phyloP scores from a whole-genome alignment of 2,888 invertebrate species.

The Apamea sordens region DNA sequence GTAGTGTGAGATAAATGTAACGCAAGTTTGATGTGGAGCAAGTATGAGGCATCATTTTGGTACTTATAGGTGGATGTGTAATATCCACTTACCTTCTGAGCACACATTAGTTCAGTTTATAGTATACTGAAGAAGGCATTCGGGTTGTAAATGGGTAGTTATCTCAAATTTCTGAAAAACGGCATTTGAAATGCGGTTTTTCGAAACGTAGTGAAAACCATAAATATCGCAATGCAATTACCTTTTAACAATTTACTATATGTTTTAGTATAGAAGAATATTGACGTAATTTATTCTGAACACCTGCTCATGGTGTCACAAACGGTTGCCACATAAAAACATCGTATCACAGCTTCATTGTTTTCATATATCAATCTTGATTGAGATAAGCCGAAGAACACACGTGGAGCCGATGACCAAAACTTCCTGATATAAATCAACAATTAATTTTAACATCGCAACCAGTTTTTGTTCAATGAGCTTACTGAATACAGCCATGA shows the following conservation, averaged over 20 bases:
- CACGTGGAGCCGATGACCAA: conserved; percentile 68
- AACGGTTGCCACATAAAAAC: conserved; percentile 37
- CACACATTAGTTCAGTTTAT: neutral
- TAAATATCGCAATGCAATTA: neutral
- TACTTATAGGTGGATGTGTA: neutral
- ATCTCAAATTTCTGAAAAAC: neutral
- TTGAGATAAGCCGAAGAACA: conserved; percentile 56
- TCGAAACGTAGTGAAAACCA: neutral
- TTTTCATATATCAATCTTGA: conserved; percentile 57
- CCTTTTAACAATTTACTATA: neutral
- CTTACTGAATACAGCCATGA: conserved; percentile 72
- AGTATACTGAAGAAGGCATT: neutral
- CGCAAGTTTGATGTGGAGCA: conserved; percentile 30
- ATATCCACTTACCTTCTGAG: neutral
- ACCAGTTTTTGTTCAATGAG: conserved; percentile 76
- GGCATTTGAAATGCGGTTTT: neutral
- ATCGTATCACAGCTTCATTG: conserved; percentile 20
- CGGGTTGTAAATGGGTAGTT: neutral
- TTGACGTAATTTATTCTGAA: conserved; percentile 21
- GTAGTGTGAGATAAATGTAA: conserved; percentile 57
- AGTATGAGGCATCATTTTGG: neutral
- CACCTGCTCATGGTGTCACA: conserved; percentile 39
- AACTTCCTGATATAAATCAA: conserved; percentile 83
- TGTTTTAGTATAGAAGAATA: neutral
- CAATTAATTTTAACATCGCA: conserved; percentile 81